Conservation (phyloP, 2,888 invertebrate genomes). For the Calameuta filiformis region DNA sequence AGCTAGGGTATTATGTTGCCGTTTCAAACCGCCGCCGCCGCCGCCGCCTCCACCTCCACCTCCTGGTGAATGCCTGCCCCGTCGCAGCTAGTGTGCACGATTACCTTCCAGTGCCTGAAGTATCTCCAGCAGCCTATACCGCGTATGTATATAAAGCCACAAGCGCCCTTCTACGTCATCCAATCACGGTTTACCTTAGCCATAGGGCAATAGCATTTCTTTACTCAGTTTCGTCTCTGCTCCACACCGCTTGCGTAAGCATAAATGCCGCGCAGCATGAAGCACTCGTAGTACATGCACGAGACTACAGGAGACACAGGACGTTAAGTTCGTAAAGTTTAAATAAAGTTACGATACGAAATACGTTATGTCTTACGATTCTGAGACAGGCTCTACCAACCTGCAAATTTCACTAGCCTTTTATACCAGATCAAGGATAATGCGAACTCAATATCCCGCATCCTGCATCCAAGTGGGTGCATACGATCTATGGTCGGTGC, state of each 20-base stretch:
- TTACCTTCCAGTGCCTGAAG: background rate
- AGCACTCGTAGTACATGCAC: no score
- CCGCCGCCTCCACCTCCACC: no score
- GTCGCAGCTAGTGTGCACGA: background rate
- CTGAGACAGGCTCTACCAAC: background rate
- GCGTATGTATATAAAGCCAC: background rate
- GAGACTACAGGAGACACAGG: no score
- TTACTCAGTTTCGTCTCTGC: background rate
- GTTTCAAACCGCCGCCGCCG: background rate
- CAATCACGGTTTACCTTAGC: background rate
- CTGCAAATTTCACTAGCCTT: background rate
- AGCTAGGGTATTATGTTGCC: slow-evolving; percentile 4
- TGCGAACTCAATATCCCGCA: slow-evolving; percentile 52
- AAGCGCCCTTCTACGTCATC: background rate
- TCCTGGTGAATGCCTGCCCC: background rate
- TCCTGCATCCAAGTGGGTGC: slow-evolving; percentile 2
- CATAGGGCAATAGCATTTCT: background rate
- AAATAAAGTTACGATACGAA: no score
- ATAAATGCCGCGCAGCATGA: no score
- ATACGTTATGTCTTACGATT: no score
- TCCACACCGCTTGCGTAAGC: no score
- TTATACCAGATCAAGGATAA: slow-evolving; percentile 34
- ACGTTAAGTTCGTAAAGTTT: no score
- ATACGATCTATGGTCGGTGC: slow-evolving; percentile 36
- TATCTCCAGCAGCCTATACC: background rate